phyloP scores from a whole-genome alignment of 2,888 invertebrate genomes.

The Phorcus lineatus region DNA sequence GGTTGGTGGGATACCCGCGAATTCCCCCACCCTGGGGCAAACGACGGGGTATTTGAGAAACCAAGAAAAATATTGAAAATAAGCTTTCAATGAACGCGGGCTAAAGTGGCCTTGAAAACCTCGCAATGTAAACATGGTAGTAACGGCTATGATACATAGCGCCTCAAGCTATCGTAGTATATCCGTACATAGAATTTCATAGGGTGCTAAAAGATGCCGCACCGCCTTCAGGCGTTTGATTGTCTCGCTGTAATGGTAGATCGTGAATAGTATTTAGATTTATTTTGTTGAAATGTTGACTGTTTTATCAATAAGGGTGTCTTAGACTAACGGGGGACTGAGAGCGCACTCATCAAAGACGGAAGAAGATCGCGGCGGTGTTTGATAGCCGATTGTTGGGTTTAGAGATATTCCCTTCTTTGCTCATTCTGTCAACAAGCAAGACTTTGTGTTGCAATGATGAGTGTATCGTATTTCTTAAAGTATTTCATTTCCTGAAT shows the following conservation, averaged over 20 bases:
- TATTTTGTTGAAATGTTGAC: slow-evolving; percentile 3
- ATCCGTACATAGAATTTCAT: neutral
- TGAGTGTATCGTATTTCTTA: neutral
- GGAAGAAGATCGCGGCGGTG: neutral
- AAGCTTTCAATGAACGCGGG: neutral
- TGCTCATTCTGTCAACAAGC: neutral
- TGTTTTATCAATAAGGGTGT: slow-evolving; percentile 15
- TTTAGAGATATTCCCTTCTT: neutral
- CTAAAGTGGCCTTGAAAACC: neutral
- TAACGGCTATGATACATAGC: neutral
- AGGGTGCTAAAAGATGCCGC: neutral
- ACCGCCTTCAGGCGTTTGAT: neutral
- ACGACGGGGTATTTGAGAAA: neutral
- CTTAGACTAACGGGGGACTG: neutral
- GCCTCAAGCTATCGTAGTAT: slow-evolving; percentile 2
- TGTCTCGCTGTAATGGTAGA: neutral
- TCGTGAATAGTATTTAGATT: neutral
- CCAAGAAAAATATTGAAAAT: slow-evolving; percentile 19
- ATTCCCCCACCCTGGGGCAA: neutral
- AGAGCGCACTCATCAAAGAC: neutral
- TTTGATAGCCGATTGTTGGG: neutral
- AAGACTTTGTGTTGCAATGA: neutral
- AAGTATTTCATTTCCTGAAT: neutral
- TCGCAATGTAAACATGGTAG: too few relatives aligned
- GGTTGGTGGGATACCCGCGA: neutral